Base-by-base conservation (phyloP, 2,888 invertebrate species). In the Drosophila paramelanica region DNA sequence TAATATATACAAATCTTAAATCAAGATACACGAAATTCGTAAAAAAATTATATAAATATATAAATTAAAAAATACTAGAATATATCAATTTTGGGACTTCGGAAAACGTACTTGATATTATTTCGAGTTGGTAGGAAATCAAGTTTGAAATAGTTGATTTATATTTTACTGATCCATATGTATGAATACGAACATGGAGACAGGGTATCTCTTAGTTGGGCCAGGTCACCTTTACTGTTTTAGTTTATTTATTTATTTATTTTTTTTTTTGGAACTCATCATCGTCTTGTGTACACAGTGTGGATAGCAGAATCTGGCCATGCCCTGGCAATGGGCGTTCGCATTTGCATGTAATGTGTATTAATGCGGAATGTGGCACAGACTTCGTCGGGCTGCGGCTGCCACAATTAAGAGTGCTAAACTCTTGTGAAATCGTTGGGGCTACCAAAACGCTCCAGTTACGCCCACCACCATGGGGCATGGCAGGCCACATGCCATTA, bases 381-480 rank as follows among this genome's bases (percentile, higher is more conserved):
- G 20, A 42, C 39, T 42, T 38, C 41, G 51, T 13, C 36, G 36
- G 36, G 13, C 13, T 36, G 52, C 42, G 45, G 50, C 41, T 59
- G 53, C 23, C 60, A 71, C 86, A 82, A 79, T 85, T 82, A 82
- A 66, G 71, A 74, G 68, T 59, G 68, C 62, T 74, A 76, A 76
- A 52, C 67, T 78, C 78, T 82, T 82, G 66, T 81, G 84, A 78
- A 87, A 86, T 81, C 72, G 74, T 67, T 56, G 45, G 59, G 69
- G 64, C 70, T 76, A 67, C 53, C 67, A 82, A 86, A 83, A 86
- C 65, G 81, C 84, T 76, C 58, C 81, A 71, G 84, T 78, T 76
- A 81, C 81, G 84, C 82, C 82, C 79, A 73, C 67, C 68, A 51
- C 82, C 79, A 45, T 57, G 87, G 76, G 82, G 84, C 78, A 88